Percentiles rank a stretch among this genome's conserved stretches.
phyloP scores from a whole-genome alignment of 2,888 invertebrate species.

The Clivina fossor region DNA sequence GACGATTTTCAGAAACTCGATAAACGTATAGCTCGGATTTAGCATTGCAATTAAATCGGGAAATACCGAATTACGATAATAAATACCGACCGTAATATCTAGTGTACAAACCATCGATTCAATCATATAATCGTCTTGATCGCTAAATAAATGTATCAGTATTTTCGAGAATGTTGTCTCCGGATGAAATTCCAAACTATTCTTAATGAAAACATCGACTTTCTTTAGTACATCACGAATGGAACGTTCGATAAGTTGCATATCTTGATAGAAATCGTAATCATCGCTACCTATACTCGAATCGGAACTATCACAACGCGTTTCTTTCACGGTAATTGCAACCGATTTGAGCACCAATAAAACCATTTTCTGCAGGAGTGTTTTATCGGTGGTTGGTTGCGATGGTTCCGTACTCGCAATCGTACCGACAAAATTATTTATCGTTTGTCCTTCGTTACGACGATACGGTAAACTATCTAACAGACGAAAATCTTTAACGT shows the following conservation, averaged over 20 bases:
- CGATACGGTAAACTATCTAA: slow-evolving; percentile 58
- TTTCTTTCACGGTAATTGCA: slow-evolving; percentile 87
- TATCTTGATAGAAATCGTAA: slow-evolving; percentile 84
- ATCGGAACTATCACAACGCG: slow-evolving; percentile 79
- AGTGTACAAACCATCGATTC: slow-evolving; percentile 91
- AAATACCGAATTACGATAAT: slow-evolving; percentile 77
- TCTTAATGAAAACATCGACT: slow-evolving; percentile 79
- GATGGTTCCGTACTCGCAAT: slow-evolving; percentile 47
- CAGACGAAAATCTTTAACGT: slow-evolving; percentile 81
- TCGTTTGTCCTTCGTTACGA: slow-evolving; percentile 50
- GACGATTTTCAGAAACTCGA: slow-evolving; percentile 82
- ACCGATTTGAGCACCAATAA: slow-evolving; percentile 85
- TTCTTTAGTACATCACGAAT: slow-evolving; percentile 81
- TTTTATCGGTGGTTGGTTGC: slow-evolving; percentile 64
- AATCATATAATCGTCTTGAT: slow-evolving; percentile 88
- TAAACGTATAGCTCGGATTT: slow-evolving; percentile 83
- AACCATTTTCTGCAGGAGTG: slow-evolving; percentile 82
- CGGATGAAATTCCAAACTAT: slow-evolving; percentile 80
- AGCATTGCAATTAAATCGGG: slow-evolving; percentile 79
- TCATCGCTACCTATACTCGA: slow-evolving; percentile 83
- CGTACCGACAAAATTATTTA: slow-evolving; percentile 52
- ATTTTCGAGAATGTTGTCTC: slow-evolving; percentile 86
- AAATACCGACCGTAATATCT: slow-evolving; percentile 84
- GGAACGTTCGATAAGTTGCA: slow-evolving; percentile 84
- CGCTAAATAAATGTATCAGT: slow-evolving; percentile 83